Evolutionary conservation across 2,113 vertebrate genomes (phyloP).

Genomic region (Zosterops lateralis): DNA sequence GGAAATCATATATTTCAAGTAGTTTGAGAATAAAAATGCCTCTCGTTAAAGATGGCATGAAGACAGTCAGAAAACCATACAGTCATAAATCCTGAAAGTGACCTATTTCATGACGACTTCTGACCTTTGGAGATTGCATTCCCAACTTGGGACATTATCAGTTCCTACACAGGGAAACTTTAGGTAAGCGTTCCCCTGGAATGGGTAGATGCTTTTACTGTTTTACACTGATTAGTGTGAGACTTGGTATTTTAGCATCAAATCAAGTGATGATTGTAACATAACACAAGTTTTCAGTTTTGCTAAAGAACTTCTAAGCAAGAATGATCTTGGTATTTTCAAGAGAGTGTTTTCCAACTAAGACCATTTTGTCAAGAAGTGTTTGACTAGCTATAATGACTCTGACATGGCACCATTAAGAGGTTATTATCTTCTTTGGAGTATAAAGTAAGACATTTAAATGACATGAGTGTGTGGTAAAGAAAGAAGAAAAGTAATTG

Average conservation of each 20-base stretch:
- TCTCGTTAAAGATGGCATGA: background rate
- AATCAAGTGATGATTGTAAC: background rate
- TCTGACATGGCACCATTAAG: background rate
- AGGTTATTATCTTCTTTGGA: background rate
- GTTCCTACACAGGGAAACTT: background rate
- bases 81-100: background rate
- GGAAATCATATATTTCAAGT: background rate
- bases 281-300: background rate
- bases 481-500: slow-evolving; percentile 13
- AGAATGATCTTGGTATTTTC: background rate
- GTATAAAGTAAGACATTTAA: background rate
- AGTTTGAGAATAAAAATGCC: background rate
- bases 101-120: background rate
- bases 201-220: background rate
- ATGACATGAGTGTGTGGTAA: background rate
- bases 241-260: background rate
- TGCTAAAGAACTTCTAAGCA: background rate
- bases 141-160: background rate
- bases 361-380: background rate
- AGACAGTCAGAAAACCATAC: background rate
- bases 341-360: background rate
- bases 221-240: background rate
- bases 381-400: background rate
- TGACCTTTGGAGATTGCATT: background rate
- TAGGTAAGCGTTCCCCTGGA: background rate